These are phyloP conservation scores for Arizona elegans DNA, from an alignment of 2,113 vertebrate species.

Conservation along the genomic window DNA sequence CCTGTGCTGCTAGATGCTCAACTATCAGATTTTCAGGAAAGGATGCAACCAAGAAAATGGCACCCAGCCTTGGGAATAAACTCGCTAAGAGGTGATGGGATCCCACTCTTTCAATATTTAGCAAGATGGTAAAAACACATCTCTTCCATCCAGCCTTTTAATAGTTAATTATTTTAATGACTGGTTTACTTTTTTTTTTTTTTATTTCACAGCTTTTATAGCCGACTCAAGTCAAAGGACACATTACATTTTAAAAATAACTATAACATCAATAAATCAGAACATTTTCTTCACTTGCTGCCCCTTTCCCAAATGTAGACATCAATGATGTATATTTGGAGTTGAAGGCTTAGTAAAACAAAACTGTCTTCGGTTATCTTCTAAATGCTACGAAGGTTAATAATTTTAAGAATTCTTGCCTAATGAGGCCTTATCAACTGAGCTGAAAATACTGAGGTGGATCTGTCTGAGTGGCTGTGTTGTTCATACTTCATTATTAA, in stretches of 20 bases:
- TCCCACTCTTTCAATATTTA: not conserved
- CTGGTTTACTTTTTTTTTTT: not conserved
- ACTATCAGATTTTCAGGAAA: not conserved
- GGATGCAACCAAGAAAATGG: not conserved
- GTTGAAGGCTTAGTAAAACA: not conserved
- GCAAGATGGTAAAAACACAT: not conserved
- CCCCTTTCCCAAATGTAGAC: not conserved
- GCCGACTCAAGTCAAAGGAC: not conserved
- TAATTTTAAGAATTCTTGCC: conserved; percentile 17
- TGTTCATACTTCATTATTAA: conserved; percentile 15
- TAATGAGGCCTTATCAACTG: conserved; percentile 11
- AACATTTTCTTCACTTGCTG: not conserved
- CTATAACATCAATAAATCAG: not conserved
- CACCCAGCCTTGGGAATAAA: not conserved
- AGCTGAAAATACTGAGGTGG: not conserved
- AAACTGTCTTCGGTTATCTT: not conserved
- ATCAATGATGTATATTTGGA: not conserved
- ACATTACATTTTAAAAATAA: not conserved
- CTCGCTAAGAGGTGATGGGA: not conserved
- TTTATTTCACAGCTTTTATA: not conserved
- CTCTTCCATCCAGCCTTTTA: not conserved
- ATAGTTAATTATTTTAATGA: not conserved
- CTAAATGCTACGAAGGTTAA: not conserved
- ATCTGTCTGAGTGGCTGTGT: not conserved
- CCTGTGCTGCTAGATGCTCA: not conserved